Evolutionary conservation across 1,140 invertebrate genomes (phyloP).

Genomic region (Trachymyrmex cornetzi): DNA sequence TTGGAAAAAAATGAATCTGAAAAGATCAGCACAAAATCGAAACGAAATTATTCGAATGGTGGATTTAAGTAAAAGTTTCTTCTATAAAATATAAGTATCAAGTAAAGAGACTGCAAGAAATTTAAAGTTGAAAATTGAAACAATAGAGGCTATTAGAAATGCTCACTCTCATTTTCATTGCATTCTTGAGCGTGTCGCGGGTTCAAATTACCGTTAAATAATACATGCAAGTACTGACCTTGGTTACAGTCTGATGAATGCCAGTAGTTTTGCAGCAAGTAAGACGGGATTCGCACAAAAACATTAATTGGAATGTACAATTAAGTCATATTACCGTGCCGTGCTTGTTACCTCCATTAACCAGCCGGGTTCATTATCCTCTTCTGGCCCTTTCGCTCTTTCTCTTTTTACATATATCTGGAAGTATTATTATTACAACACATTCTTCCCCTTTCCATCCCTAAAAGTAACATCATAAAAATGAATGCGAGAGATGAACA

Average conservation of each 20-base stretch:
- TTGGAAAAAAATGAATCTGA: neutral
- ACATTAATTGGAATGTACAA: slow-evolving; percentile 64
- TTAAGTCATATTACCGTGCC: slow-evolving; percentile 61
- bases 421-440: neutral
- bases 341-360: slow-evolving; percentile 69
- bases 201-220: slow-evolving; percentile 60
- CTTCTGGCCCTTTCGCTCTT: slow-evolving; percentile 38
- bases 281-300: slow-evolving; percentile 30
- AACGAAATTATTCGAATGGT: neutral
- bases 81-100: neutral
- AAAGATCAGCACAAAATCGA: neutral
- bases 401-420: neutral
- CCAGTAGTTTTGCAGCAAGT: slow-evolving; percentile 14
- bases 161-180: slow-evolving; percentile 50
- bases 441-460: neutral
- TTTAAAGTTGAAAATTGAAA: slow-evolving; percentile 8
- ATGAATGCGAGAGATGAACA: neutral
- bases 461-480: slow-evolving; percentile 28
- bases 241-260: slow-evolving; percentile 55
- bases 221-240: slow-evolving; percentile 56
- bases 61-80: neutral
- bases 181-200: slow-evolving; percentile 59
- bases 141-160: neutral
- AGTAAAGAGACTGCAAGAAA: neutral
- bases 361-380: slow-evolving; percentile 69